These are phyloP conservation scores for Portevinia maculata DNA, from an alignment of 2,888 invertebrate species.

Conservation along the genomic window DNA sequence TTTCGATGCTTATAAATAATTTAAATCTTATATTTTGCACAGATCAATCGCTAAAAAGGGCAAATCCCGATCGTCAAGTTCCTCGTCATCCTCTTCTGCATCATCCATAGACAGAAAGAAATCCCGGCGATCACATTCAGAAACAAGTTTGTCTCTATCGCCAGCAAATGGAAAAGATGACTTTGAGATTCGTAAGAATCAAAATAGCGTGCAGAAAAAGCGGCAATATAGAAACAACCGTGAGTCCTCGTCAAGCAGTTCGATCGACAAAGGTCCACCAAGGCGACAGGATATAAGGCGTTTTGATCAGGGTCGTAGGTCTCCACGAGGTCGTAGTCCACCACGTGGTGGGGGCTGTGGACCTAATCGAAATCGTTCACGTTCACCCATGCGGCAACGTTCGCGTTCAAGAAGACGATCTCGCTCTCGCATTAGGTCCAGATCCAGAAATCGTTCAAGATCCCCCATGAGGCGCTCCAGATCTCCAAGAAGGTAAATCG, in stretches of 20 bases:
- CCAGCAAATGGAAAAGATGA: slow-evolving; percentile 84
- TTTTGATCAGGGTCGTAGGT: slow-evolving; percentile 76
- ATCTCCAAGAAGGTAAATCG: slow-evolving; percentile 80
- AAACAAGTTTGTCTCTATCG: slow-evolving; percentile 80
- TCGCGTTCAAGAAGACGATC: slow-evolving; percentile 80
- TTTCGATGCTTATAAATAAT: neutral
- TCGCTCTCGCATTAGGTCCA: slow-evolving; percentile 79
- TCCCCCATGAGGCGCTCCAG: slow-evolving; percentile 81
- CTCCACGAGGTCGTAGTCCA: slow-evolving; percentile 77
- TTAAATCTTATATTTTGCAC: slow-evolving; percentile 15
- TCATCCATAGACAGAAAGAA: slow-evolving; percentile 80
- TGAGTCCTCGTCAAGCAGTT: slow-evolving; percentile 88
- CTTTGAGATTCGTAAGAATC: slow-evolving; percentile 90
- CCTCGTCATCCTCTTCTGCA: slow-evolving; percentile 78
- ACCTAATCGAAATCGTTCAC: slow-evolving; percentile 65
- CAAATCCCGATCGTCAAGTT: slow-evolving; percentile 77
- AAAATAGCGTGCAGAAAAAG: slow-evolving; percentile 92
- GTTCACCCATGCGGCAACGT: slow-evolving; percentile 76
- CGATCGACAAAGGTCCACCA: slow-evolving; percentile 78
- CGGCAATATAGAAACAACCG: slow-evolving; percentile 94
- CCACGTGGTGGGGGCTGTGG: slow-evolving; percentile 75
- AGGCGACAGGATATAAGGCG: slow-evolving; percentile 75
- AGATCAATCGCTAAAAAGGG: slow-evolving; percentile 78
- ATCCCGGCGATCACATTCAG: slow-evolving; percentile 81
- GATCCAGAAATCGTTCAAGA: slow-evolving; percentile 80